A percentile compares a stretch with the other conserved stretches of the same genome.
Conservation (phyloP, 1,140 invertebrate species). For the Pogonomyrmex californicus region DNA sequence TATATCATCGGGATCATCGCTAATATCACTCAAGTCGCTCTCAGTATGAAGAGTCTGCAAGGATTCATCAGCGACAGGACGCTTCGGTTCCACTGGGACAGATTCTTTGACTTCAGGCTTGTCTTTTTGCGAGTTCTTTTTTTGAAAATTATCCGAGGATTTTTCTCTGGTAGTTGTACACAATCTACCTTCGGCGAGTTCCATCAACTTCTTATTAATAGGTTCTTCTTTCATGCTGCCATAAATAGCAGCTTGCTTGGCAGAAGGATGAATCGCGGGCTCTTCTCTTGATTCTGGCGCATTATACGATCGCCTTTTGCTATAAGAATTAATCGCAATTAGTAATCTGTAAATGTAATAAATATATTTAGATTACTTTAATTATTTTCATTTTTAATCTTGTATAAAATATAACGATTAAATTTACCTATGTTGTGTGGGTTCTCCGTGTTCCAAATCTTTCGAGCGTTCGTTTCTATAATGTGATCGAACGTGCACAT, state of each 20-base stretch:
- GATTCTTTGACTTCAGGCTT: conserved; percentile 84
- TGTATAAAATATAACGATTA: neutral
- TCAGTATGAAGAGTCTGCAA: conserved; percentile 88
- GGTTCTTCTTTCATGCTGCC: conserved; percentile 86
- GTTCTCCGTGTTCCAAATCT: conserved; percentile 80
- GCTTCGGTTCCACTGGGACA: conserved; percentile 86
- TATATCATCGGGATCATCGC: conserved; percentile 95
- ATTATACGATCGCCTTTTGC: conserved; percentile 82
- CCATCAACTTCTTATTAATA: conserved; percentile 86
- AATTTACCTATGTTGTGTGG: conserved; percentile 67
- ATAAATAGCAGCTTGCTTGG: conserved; percentile 83
- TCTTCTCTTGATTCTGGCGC: conserved; percentile 82
- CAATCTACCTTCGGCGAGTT: conserved; percentile 84
- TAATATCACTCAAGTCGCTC: conserved; percentile 94
- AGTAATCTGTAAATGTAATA: conserved; percentile 32
- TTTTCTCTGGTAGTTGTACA: conserved; percentile 83
- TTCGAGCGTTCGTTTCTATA: conserved; percentile 85
- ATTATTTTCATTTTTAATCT: neutral
- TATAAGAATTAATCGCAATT: conserved; percentile 63
- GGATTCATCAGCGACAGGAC: conserved; percentile 85
- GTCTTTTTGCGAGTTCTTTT: conserved; percentile 81
- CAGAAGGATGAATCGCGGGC: conserved; percentile 75
- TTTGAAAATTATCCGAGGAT: conserved; percentile 81
- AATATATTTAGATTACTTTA: neutral
- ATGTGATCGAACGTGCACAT: conserved; percentile 80